These are phyloP conservation scores for Rattus norvegicus DNA, from an alignment of 2,113 vertebrate species.

Conservation along the genomic window GRCr8 NC_086039.1:105096501-105097000, in stretches of 20 bases:
- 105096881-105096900: background rate
- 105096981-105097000: slow-evolving; percentile 8
- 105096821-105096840: slow-evolving; percentile 36
- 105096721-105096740: background rate
- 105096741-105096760: background rate
- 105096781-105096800: background rate
- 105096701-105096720: background rate
- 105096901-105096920: background rate
- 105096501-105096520: background rate
- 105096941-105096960: background rate
- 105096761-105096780: background rate
- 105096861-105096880: background rate
- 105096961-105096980: slow-evolving; percentile 27
- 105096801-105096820: background rate
- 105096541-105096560: background rate
- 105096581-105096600: background rate
- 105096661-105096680: background rate
- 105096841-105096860: background rate
- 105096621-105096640: background rate
- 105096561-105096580: background rate
- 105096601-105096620: background rate
- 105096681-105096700: background rate
- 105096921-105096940: background rate
- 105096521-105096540: background rate
- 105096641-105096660: background rate